Evolutionary conservation across 2,113 vertebrate genomes (phyloP).

Genomic region (Entelurus aequoreus): DNA sequence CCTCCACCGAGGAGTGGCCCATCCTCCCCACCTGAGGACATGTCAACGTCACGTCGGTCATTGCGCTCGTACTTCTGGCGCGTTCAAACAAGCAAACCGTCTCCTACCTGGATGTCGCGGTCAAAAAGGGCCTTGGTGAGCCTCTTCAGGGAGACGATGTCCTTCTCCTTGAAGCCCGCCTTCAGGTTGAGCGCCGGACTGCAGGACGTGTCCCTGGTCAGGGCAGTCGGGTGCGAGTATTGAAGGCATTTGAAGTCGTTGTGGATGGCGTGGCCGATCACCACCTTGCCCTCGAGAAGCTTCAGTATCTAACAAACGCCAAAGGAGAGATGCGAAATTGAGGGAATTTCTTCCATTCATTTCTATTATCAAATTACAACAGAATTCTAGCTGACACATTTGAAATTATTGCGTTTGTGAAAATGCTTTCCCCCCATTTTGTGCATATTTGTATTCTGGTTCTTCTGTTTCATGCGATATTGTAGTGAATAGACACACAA

Average conservation of each 20-base stretch:
- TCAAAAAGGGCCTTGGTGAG: conserved; percentile 83
- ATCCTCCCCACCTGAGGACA: conserved; percentile 72
- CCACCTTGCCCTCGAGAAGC: conserved; percentile 81
- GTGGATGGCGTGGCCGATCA: conserved; percentile 85
- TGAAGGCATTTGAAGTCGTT: conserved; percentile 86
- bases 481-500: too few relatives aligned
- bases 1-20: conserved; percentile 91
- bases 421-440: too few relatives aligned
- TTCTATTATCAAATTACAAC: too few relatives aligned
- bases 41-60: not conserved
- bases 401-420: too few relatives aligned
- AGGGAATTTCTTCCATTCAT: too few relatives aligned
- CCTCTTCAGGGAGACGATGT: conserved; percentile 76
- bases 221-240: conserved; percentile 75
- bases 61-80: not conserved
- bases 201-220: conserved; percentile 81
- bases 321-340: not conserved
- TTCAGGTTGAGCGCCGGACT: conserved; percentile 82
- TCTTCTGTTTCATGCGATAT: too few relatives aligned
- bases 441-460: too few relatives aligned
- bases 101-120: conserved; percentile 84
- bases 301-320: conserved; percentile 75
- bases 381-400: too few relatives aligned
- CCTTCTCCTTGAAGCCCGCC: conserved; percentile 68
- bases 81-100: too few relatives aligned